Evolutionary conservation across 1,140 invertebrate species (phyloP).

Genomic region (Zaprionus kolodkinae): DNA sequence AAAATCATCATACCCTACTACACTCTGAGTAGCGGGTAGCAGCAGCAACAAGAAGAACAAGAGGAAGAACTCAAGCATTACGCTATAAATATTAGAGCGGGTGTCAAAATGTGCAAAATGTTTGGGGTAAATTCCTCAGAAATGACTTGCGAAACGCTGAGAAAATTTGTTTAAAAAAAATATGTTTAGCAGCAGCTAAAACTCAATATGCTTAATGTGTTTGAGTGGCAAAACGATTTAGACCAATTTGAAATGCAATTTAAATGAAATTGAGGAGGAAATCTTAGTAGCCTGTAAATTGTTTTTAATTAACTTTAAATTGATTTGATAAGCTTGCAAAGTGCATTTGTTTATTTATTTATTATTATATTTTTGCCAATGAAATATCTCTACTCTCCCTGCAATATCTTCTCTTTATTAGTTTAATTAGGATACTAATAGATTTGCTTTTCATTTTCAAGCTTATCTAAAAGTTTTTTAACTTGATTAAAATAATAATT

Average conservation of each 20-base stretch:
- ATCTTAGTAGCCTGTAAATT: not conserved
- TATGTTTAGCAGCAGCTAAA: not conserved
- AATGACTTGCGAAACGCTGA: slow-evolving; percentile 5
- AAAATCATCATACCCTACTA: too few species aligned
- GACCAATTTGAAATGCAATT: not conserved
- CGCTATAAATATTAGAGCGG: slow-evolving; percentile 69
- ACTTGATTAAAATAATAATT: not conserved
- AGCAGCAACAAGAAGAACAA: not conserved
- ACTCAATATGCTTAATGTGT: not conserved
- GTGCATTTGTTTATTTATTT: not conserved
- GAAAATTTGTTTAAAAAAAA: not conserved
- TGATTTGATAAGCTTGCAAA: not conserved
- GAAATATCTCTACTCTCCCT: too few species aligned
- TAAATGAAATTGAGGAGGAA: too few species aligned
- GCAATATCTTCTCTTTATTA: not conserved
- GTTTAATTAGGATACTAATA: not conserved
- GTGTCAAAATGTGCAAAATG: slow-evolving; percentile 60
- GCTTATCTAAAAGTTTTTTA: not conserved
- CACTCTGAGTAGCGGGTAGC: not conserved
- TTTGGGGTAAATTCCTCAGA: slow-evolving; percentile 61
- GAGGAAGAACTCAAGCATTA: slow-evolving; percentile 20
- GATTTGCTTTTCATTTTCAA: not conserved
- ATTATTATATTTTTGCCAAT: too few species aligned
- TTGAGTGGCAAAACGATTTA: not conserved
- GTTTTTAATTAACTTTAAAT: not conserved